Base-by-base conservation (phyloP, 1,140 invertebrate species). In the Ceratina japonica region DNA sequence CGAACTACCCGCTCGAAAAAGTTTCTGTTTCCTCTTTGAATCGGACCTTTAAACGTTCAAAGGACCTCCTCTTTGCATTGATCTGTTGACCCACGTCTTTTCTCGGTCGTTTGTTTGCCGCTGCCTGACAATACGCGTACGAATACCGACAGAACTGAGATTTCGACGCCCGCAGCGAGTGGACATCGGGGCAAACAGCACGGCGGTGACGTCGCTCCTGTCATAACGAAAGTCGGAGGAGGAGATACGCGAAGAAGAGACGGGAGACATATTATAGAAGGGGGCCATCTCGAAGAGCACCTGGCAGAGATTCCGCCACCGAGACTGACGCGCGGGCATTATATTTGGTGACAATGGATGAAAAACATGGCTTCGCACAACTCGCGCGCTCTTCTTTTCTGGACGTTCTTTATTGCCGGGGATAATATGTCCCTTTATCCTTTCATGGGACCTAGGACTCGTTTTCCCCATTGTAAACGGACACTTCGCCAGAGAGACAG, bases 321-420 rank as follows among this genome's bases (percentile, higher is more conserved):
- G 58, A 71, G 70, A 75, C 79, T 75, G 66, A n/a, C 81, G 75
- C 84, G 37, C 37, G 37, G 83, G 87, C 82, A 89, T 90, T 90
- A 89, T 90, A 89, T 89, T 80, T 83, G 75, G 84, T 82, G 85
- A 90, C 89, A 90, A 89, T 83, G 68, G 78, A 80, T 82, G 84
- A 85, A 89, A 85, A 89, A 89, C 88, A 87, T 90, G 88, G 82
- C 87, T 88, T 87, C 77, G 82, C 86, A 84, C 84, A 86, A 87
- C 82, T 89, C 84, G 82, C 86, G 87, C 83, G 83, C 83, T 88
- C 79, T 87, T 75, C 49, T 85, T 87, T 85, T 82, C 87, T 75
- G 81, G 64, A 71, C 70, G 77, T 69, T 80, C 71, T 87, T 89
- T 89, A 85, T 76, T 86, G 81, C 82, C 72, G 58, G 52, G 81